Conservation (phyloP, 2,888 invertebrate species). For the Caenorhabditis becei region DNA sequence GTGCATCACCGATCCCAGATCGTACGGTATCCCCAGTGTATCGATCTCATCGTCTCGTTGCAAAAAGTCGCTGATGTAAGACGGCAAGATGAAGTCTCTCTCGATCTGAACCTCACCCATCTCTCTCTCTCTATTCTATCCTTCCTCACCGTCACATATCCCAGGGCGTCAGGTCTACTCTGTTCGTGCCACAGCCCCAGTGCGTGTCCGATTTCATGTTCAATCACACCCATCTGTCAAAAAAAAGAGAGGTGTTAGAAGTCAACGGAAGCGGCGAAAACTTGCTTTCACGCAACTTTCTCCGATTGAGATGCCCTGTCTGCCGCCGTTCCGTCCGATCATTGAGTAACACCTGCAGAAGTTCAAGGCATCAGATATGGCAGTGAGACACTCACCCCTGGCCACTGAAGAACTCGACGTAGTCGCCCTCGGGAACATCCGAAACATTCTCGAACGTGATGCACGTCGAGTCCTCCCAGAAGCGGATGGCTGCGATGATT, state of each 20-base stretch:
- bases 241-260: constrained; percentile 6
- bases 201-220: constrained; percentile 81
- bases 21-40: constrained; percentile 78
- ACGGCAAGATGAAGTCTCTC: constrained; percentile 75
- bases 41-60: constrained; percentile 68
- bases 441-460: constrained; percentile 75
- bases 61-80: constrained; percentile 79
- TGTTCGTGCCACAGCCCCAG: constrained; percentile 82
- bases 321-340: constrained; percentile 80
- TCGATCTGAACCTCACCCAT: constrained; percentile 58
- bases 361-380: background rate
- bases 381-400: constrained; percentile 74
- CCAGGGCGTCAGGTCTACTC: constrained; percentile 78
- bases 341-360: constrained; percentile 80
- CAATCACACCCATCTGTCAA: constrained; percentile 78
- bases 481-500: constrained; percentile 77
- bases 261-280: constrained; percentile 20
- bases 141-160: constrained; percentile 62
- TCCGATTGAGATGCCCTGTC: constrained; percentile 81
- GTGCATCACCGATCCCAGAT: constrained; percentile 80
- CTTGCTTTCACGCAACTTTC: constrained; percentile 78
- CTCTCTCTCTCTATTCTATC: background rate
- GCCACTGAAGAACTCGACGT: constrained; percentile 80
- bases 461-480: constrained; percentile 80
- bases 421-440: constrained; percentile 70